Evolutionary conservation across 2,888 invertebrate species (phyloP), one percentile per base, ranked within the genome.

Genomic region (Aelia acuminata): DNA sequence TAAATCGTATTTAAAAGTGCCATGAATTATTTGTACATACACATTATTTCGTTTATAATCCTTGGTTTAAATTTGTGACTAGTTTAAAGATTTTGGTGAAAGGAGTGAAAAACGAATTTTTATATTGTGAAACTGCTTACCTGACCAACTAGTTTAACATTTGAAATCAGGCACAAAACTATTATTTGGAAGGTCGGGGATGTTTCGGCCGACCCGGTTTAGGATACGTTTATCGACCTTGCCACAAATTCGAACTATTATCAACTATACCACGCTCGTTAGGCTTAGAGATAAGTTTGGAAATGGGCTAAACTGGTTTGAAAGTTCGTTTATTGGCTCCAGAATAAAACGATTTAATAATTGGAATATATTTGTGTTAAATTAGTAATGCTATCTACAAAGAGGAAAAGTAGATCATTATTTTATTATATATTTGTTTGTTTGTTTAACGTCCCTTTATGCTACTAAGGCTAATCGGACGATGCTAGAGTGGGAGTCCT

Each of bases 181-280:
- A 70, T 18, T 20, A 31, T 35, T 70, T 70, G 63, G 31, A 70
- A 70, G 31, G 63, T 20, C 35, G 20, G 35, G 18, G 63, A 35
- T 70, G 63, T 35, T 35, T 70, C 31, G 7, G 8, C 35, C 63
- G 63, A 70, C 35, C 63, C 63, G 35, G 31, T 70, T 70, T 70
- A 8, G 35, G 18, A 22, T 20, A 70, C 31, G 63, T 35, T 70
- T 35, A 18, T 18, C 20, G 63, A 70, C 63, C 31, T 70, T 70
- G 63, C 63, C 63, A 70, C 63, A 70, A 20, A 70, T 70, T 70
- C 57, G 26, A 57, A 26, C 35, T 35, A 35, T 35, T 70, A 70
- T 70, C 63, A 70, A 57, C 1, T 57, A 0, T 3, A 57, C 8
- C 26, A 26, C 13, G 13, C 53, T 57, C 57, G 57, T 57, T 53